Percentiles rank a stretch among this genome's conserved stretches.
Evolutionary conservation across 2,113 vertebrate species (phyloP).

Genomic region (Electrona antarctica): DNA sequence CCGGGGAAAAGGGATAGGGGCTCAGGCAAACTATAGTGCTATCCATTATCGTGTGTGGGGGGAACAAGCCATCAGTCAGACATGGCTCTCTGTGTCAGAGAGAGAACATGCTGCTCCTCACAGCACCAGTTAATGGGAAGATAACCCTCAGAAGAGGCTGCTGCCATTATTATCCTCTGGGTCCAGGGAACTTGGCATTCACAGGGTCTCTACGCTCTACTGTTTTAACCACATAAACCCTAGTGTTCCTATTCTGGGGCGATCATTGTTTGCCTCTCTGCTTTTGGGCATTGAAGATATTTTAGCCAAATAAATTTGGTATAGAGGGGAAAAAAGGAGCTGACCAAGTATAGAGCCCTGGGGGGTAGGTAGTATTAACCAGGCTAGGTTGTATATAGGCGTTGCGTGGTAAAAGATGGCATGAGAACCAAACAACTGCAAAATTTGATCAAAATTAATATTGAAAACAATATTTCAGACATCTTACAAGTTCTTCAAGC

Average conservation of each 20-base stretch:
- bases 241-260: too few relatives aligned
- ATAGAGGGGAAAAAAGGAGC: too few relatives aligned
- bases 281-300: too few relatives aligned
- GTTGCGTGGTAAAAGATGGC: neutral
- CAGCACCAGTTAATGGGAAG: neutral
- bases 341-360: too few relatives aligned
- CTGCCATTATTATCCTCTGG: neutral
- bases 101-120: neutral
- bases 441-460: neutral
- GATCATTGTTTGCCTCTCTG: too few relatives aligned
- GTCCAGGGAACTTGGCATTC: neutral
- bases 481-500: too few relatives aligned
- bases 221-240: neutral
- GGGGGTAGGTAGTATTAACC: too few relatives aligned
- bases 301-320: too few relatives aligned
- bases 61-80: conserved; percentile 22
- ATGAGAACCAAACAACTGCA: neutral
- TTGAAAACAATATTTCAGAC: neutral
- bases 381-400: too few relatives aligned
- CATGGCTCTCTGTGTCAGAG: conserved; percentile 1
- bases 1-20: neutral
- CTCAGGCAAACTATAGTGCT: neutral
- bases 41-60: conserved; percentile 18
- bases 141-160: neutral
- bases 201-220: neutral